Evolutionary conservation across 2,797 vertebrate genomes (phyloP).

Genomic region (Hoplostethus mediterraneus): DNA sequence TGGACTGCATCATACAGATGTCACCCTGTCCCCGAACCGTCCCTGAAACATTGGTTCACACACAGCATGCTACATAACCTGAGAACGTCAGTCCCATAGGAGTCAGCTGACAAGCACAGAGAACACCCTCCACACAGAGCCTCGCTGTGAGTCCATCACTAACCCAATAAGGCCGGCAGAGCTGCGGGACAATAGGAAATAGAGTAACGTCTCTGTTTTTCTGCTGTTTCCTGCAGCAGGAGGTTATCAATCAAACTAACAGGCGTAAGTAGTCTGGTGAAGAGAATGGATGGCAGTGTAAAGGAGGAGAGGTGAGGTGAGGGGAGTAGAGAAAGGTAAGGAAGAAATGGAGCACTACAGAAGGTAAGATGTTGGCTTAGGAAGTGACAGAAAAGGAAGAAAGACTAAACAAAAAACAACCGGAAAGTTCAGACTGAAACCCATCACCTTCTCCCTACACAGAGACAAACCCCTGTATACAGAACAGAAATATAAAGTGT

Average conservation of each 20-base stretch:
- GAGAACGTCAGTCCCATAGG: slow-evolving; percentile 51
- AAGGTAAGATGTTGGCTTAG: slow-evolving; percentile 1
- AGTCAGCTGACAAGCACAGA: slow-evolving; percentile 53
- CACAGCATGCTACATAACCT: slow-evolving; percentile 14
- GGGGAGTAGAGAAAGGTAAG: slow-evolving; percentile 22
- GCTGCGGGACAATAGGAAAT: slow-evolving; percentile 57
- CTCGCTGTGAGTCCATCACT: slow-evolving; percentile 37
- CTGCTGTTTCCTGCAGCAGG: slow-evolving; percentile 59
- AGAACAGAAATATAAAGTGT: slow-evolving; percentile 27
- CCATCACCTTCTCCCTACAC: neutral
- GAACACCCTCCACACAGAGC: slow-evolving; percentile 24
- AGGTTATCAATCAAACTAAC: slow-evolving; percentile 70
- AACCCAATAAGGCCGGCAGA: slow-evolving; percentile 66
- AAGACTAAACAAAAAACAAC: slow-evolving; percentile 18
- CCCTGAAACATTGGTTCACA: slow-evolving; percentile 28
- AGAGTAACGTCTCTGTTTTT: slow-evolving; percentile 55
- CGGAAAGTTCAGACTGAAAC: slow-evolving; percentile 15
- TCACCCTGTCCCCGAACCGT: neutral
- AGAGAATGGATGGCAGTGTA: slow-evolving; percentile 13
- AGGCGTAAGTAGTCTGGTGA: slow-evolving; percentile 28
- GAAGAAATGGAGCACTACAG: slow-evolving; percentile 13
- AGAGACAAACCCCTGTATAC: neutral
- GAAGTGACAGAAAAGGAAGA: slow-evolving; percentile 7
- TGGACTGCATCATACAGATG: neutral
- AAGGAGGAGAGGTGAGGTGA: slow-evolving; percentile 24